A percentile compares a stretch with the other conserved stretches of the same genome.
Evolutionary conservation across 2,113 vertebrate species (phyloP).

Genomic region (Megaceryle maxima): DNA sequence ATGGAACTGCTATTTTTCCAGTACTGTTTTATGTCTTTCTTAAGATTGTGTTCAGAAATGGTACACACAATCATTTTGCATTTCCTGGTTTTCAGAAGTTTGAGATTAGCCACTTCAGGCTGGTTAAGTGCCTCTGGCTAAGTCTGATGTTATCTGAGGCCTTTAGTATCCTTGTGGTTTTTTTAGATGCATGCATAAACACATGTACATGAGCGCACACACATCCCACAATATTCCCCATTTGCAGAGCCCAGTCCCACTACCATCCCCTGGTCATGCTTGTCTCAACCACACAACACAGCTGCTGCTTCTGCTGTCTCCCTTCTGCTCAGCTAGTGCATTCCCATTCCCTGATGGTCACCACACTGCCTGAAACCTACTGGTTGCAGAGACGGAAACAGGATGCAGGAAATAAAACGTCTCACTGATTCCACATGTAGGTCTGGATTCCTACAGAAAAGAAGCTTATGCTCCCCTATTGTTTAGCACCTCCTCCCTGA

Average conservation of each 20-base stretch:
- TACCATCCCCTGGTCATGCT: accelerated
- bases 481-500: not conserved
- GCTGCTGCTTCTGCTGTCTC: not conserved
- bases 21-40: not conserved
- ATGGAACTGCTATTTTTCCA: not conserved
- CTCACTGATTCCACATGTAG: constrained; percentile 4
- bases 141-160: not conserved
- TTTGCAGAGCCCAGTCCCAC: not conserved
- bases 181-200: not conserved
- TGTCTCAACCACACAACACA: not conserved
- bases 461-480: not conserved
- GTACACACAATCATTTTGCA: not conserved
- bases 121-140: not conserved
- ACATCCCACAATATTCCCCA: not conserved
- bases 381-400: not conserved
- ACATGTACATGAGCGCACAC: not conserved
- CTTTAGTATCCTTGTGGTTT: not conserved
- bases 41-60: not conserved
- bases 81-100: not conserved
- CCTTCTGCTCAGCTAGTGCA: not conserved
- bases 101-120: not conserved
- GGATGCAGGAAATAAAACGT: not conserved
- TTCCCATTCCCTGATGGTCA: not conserved
- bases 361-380: not conserved
- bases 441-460: not conserved